phyloP scores from a whole-genome alignment of 2,113 vertebrate species.

The Mesoclemmys tuberculata region DNA sequence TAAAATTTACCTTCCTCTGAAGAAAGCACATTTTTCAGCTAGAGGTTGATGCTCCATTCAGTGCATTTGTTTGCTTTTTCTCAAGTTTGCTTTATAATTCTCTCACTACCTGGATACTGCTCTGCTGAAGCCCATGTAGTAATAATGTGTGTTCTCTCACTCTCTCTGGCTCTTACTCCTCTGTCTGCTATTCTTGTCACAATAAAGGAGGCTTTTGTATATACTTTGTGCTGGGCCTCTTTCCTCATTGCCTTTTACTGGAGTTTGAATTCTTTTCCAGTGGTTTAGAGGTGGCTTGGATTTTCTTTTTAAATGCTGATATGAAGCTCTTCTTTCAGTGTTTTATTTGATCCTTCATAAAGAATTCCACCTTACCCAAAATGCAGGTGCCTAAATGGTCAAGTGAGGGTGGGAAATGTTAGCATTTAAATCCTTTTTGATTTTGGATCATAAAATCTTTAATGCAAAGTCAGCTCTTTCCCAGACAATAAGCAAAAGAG shows the following conservation, averaged over 20 bases:
- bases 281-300: not conserved
- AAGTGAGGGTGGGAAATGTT: not conserved
- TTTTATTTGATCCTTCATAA: not conserved
- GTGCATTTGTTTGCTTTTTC: accelerated
- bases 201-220: accelerated
- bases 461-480: not conserved
- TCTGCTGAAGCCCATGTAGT: not conserved
- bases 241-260: accelerated
- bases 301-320: not conserved
- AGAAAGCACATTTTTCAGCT: not conserved
- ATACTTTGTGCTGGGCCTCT: not conserved
- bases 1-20: accelerated
- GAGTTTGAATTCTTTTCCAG: not conserved
- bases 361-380: not conserved
- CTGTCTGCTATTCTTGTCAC: not conserved
- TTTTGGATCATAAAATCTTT: not conserved
- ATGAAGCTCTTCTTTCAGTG: not conserved
- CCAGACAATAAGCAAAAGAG: accelerated
- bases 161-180: not conserved
- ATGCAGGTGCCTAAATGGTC: not conserved
- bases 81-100: accelerated
- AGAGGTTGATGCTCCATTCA: not conserved
- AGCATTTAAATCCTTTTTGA: not conserved
- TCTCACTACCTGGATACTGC: not conserved
- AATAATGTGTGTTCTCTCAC: accelerated